These are phyloP conservation scores for Heliopora coerulea DNA, from an alignment of 92 coral and sea anemone genomes.

Conservation along the genomic window DNA sequence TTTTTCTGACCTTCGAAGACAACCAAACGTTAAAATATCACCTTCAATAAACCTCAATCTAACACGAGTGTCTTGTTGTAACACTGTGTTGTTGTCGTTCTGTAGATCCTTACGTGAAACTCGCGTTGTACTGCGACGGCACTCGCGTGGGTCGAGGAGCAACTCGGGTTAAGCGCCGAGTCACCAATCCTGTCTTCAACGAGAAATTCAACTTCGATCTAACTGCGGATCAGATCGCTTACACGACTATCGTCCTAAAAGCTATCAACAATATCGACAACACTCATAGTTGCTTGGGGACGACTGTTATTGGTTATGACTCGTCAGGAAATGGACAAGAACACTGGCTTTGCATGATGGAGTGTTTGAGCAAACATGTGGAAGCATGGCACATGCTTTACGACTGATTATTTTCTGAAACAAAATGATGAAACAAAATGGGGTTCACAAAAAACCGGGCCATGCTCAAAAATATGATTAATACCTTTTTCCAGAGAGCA, in stretches of 20 bases:
- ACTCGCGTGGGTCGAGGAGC: slow-evolving; percentile 82
- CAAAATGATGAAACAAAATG: too few species aligned
- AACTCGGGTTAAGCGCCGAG: slow-evolving; percentile 88
- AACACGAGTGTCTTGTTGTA: too few species aligned
- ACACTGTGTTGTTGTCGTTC: not conserved
- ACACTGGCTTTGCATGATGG: slow-evolving; percentile 93
- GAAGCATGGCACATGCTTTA: slow-evolving; percentile 92
- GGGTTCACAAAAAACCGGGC: too few species aligned
- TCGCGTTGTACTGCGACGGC: slow-evolving; percentile 89
- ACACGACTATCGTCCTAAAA: slow-evolving; percentile 86
- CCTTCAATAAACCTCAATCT: too few species aligned
- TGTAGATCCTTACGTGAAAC: slow-evolving; percentile 87
- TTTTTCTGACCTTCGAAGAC: too few species aligned
- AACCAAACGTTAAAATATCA: too few species aligned
- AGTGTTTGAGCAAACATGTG: slow-evolving; percentile 87
- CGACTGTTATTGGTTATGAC: slow-evolving; percentile 84
- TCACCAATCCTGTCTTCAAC: slow-evolving; percentile 88
- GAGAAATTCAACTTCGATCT: slow-evolving; percentile 96
- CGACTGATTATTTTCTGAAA: slow-evolving; percentile 29
- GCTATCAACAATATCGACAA: slow-evolving; percentile 76
- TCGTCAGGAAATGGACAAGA: slow-evolving; percentile 91
- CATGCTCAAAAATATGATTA: too few species aligned
- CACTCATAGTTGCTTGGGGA: slow-evolving; percentile 65
- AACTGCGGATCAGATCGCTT: slow-evolving; percentile 89
- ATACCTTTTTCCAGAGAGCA: too few species aligned